Base-by-base conservation (phyloP, 2,113 vertebrate genomes). In the Phalacrocorax pelagicus region DNA sequence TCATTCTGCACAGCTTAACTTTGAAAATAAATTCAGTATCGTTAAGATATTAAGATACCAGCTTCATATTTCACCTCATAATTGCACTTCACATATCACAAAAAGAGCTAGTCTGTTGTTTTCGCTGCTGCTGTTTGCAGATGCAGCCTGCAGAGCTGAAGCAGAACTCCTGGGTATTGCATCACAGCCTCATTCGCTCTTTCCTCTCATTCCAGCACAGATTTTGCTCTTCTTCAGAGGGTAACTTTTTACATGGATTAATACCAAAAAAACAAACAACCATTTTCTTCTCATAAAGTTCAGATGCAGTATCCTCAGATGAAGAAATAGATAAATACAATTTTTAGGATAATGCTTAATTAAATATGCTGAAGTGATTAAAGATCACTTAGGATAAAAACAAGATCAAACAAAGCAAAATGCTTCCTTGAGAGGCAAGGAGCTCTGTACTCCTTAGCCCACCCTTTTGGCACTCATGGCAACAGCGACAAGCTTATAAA, bases 31-130 rank as follows among this genome's bases (percentile, higher is more conserved):
- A 97, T 97, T 96, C 92, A 93, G 86, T 65, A 82, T 95, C 40
- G 67, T 97, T 97, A 97, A 97, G 94, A 96, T 93, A 95, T 96
- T 97, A 97, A 96, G 97, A 94, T 96, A 97, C 92, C 89, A 96
- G 94, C 79, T 92, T 92, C 94, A 52, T 90, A 93, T 97, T 97
- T 97, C 96, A 97, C 83, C 74, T 83, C 82, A 13, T 94, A 97
- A 96, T 96, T 97, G 92, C 92, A 94, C 88, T 97, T 93, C 92
- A 88, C 97, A 78, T 96, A 93, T 95, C 95, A 95, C 90, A 75
- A 7, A 88, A 81, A 52, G 93, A 88, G 52, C 82, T 74, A 55
- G 69, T 10, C 81, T 91, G 88, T 85, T 95, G 83, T 69, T 95
- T 84, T 84, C 14, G 29, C 74, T 79, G 89, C 83, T 92, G 94